Base-by-base conservation (phyloP, 2,113 vertebrate species). In the Megalops atlanticus region DNA sequence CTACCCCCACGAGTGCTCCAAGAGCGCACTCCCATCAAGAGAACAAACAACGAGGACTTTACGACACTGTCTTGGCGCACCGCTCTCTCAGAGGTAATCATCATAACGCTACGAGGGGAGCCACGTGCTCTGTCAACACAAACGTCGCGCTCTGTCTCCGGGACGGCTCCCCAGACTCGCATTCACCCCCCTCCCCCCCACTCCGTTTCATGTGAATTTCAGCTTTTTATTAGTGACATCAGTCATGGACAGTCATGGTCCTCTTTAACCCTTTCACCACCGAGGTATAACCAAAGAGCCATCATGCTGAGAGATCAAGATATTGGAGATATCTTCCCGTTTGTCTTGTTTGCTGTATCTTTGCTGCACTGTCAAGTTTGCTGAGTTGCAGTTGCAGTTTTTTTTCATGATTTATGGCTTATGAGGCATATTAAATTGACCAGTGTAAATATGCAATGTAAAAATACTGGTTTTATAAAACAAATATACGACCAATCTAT, bases 151-250 rank as follows among this genome's bases (percentile, higher is more conserved):
- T 74, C 79, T 80, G 69, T 27, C 35, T 38, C 33, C 33, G 27
- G 54, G 64, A 79, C 33, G 40, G 41, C 78, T 69, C 40, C 33
- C 41, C 4, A 24, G 58, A 54, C 58, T 31, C 24, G 24, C 58
- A 31, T 64, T 8, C 31, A n/a, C n/a, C 1, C 11, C n/a, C 58
- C 58, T 54, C 49, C 49, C 24, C 16, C 18, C 38, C 76, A 38
- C 49, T n/a, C 21, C 39, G 47, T 77, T 77, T 71, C 78, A 71
- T 12, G 31, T 72, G 79, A 24, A 54, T 80, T 74, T 74, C 79
- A 73, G 38, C 70, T 52, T 41, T 73, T 80, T 72, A 74, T 80
- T 80, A 73, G 40, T 74, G 79, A 40, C 45, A 54, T 80, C 54
- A 49, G 45, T 80, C 79, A 80, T 80, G 33, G 36, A 73, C 16